Percentiles rank a stretch among this genome's conserved stretches.
Conservation (phyloP, 2,797 vertebrate genomes). For the Lindbergichthys nudifrons region DNA sequence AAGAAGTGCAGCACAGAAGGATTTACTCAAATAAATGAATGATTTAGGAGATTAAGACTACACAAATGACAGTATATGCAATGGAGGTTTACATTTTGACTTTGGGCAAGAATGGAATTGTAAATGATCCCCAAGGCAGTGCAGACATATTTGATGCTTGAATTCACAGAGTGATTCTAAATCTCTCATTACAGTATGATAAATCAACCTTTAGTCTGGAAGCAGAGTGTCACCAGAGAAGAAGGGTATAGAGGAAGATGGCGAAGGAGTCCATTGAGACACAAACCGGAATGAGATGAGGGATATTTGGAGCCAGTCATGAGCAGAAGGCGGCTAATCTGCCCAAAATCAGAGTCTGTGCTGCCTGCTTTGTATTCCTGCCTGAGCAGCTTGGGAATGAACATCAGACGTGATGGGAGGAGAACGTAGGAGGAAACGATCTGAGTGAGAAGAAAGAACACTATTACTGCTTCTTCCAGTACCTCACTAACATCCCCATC, state of each 20-base stretch:
- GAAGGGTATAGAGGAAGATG: conserved; percentile 27
- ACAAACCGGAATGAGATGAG: conserved; percentile 61
- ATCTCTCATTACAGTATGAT: conserved; percentile 63
- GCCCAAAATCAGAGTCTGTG: conserved; percentile 64
- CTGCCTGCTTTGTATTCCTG: conserved; percentile 76
- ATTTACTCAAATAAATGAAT: conserved; percentile 21
- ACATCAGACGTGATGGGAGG: conserved; percentile 71
- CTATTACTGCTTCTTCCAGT: conserved; percentile 54
- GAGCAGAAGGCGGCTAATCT: conserved; percentile 73
- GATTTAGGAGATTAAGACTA: conserved; percentile 27
- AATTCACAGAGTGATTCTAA: conserved; percentile 55
- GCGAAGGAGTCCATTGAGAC: conserved; percentile 51
- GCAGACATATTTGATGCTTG: conserved; percentile 48
- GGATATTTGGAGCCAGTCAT: conserved; percentile 66
- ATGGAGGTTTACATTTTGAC: conserved; percentile 50
- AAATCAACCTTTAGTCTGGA: conserved; percentile 60
- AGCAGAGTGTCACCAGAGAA: conserved; percentile 19
- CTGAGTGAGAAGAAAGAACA: conserved; percentile 53
- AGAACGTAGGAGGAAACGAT: conserved; percentile 69
- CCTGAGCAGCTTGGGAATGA: conserved; percentile 65
- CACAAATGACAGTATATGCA: conserved; percentile 27
- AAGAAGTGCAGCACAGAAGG: conserved; percentile 3
- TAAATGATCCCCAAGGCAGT: conserved; percentile 31
- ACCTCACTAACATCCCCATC: conserved; percentile 19
- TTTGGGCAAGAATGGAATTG: conserved; percentile 46